Base-by-base conservation (phyloP, 2,113 vertebrate species). In the Tenebrosternarchus preto region DNA sequence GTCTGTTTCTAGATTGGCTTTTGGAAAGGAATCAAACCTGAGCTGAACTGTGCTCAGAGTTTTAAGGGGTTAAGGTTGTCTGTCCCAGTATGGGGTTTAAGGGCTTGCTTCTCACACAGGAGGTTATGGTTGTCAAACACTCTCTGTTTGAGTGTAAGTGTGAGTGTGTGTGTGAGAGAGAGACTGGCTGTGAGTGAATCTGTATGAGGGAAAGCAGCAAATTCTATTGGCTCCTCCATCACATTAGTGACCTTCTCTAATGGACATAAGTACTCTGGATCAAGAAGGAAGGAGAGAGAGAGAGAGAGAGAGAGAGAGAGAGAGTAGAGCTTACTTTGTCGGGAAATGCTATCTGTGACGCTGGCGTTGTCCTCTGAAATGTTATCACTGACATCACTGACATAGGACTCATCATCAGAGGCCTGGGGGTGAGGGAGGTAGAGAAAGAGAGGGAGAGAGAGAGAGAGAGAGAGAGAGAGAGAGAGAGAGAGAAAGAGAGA, bases 291-390 rank as follows among this genome's bases (percentile, higher is more conserved):
- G 46, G 39, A 63, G 55, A 55, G 72, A 68, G 27, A 27, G 36
- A 61, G 19, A 55, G 59, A 20, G 11, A 67, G 31, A 33, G 17
- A 46, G 33, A 25, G 39, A 0, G 19, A 33, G 27, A 15, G 25
- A 27, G 39, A 70, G 16, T 8, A 16, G 50, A 73, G 81, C 93
- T 86, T 98, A 99, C 98, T 96, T 95, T 98, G 98, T 90, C 96
- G 93, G 90, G 96, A 99, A 92, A 98, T 91, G 83, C 94, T 98
- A 90, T 99, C 97, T 64, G 96, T 96, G 81, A 99, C 96, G 72
- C 97, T 99, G 93, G 97, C 97, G 87, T 99, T 99, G 94, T 99
- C 97, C 91, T 99, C 98, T 16, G 98, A 99, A 93, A 99, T 96
- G 86, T 99, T 99, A 92, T 99, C 98, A 84, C 98, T 99, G 93